Evolutionary conservation across 2,888 invertebrate species (phyloP).

Genomic region (Fragum sueziense): DNA sequence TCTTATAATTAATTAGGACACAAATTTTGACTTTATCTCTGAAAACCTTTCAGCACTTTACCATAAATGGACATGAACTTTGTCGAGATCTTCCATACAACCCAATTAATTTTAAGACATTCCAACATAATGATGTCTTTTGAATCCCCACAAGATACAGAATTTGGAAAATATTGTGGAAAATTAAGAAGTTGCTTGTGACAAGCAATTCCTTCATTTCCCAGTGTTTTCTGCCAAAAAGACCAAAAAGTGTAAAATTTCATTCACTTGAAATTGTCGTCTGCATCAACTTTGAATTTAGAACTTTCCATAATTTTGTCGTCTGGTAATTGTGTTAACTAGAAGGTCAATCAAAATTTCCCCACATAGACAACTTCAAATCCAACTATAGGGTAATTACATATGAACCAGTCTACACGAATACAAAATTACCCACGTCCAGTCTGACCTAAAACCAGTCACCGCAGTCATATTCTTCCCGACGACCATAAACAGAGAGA

Average conservation of each 20-base stretch:
- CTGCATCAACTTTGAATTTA: too few species aligned
- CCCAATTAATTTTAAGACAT: neutral
- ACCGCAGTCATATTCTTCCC: neutral
- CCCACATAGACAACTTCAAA: neutral
- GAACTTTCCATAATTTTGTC: too few species aligned
- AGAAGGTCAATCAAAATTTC: neutral
- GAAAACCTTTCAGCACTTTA: neutral
- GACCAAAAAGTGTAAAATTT: too few species aligned
- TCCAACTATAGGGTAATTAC: neutral
- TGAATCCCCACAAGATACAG: too few species aligned
- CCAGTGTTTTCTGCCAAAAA: too few species aligned
- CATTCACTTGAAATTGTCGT: too few species aligned
- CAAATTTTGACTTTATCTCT: neutral
- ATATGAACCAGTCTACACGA: slow-evolving; percentile 2
- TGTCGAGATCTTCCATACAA: neutral
- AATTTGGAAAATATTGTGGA: too few species aligned
- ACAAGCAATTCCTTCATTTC: too few species aligned
- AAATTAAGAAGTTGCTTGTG: too few species aligned
- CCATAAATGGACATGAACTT: neutral
- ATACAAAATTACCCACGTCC: neutral
- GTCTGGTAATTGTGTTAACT: too few species aligned
- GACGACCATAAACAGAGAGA: neutral
- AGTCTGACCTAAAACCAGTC: slow-evolving; percentile 8
- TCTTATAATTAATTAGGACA: slow-evolving; percentile 1
- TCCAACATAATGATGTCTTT: too few species aligned